Evolutionary conservation across 2,888 invertebrate species (phyloP).

Genomic region (Helicoverpa assulta): DNA sequence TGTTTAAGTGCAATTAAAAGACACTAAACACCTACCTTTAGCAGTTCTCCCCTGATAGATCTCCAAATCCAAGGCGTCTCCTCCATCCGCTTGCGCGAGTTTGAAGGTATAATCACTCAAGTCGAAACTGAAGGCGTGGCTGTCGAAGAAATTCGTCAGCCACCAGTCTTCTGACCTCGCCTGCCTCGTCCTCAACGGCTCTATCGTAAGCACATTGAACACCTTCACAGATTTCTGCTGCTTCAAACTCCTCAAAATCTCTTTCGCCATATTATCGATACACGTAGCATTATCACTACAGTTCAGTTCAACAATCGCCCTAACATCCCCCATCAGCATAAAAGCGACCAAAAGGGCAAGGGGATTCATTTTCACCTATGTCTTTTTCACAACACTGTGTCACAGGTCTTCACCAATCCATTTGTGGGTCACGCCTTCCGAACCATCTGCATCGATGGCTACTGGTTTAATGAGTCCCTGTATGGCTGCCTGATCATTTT

Average conservation of each 20-base stretch:
- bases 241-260: conserved; percentile 87
- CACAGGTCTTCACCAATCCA: conserved; percentile 79
- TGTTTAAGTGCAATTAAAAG: neutral
- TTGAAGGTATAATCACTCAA: conserved; percentile 89
- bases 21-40: conserved; percentile 76
- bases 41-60: conserved; percentile 84
- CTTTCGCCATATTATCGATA: conserved; percentile 86
- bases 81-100: conserved; percentile 84
- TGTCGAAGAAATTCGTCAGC: conserved; percentile 84
- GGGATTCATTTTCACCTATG: conserved; percentile 84
- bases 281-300: conserved; percentile 92
- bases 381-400: conserved; percentile 75
- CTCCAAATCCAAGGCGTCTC: conserved; percentile 86
- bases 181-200: conserved; percentile 83
- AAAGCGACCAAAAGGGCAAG: conserved; percentile 79
- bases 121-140: conserved; percentile 89
- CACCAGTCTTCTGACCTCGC: conserved; percentile 80
- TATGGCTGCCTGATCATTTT: conserved; percentile 84
- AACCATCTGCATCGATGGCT: conserved; percentile 84
- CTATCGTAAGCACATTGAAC: conserved; percentile 89
- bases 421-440: conserved; percentile 84
- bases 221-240: conserved; percentile 88
- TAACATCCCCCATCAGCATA: conserved; percentile 76
- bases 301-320: conserved; percentile 80
- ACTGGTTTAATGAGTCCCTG: conserved; percentile 84